Base-by-base conservation (phyloP, 2,888 invertebrate species). In the Xanthia icteritia region DNA sequence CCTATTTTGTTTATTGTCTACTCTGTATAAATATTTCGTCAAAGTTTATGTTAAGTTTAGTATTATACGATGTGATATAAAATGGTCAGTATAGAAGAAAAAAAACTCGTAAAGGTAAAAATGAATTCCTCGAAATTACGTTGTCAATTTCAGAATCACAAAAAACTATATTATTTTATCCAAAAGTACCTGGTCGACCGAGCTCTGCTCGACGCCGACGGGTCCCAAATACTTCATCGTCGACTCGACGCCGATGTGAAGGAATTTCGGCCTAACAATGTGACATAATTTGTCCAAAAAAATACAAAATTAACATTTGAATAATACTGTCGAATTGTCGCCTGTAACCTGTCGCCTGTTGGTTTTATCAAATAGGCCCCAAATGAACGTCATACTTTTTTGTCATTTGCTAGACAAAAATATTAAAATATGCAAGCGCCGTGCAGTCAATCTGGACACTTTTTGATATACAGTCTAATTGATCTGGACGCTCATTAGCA, bases 1-100 rank as follows among this genome's bases (percentile, higher is more conserved):
- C 77, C 64, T 76, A 83, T 83, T 88, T 89, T 88, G 87, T 90
- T 89, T 88, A 88, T 88, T 87, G 83, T 88, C 72, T 81, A 63
- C 54, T 73, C 67, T 82, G 60, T 74, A 67, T 77, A 84, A 69
- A 81, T 69, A 72, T 75, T 84, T 81, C 36, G 60, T 51, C n/a
- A 45, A 56, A 1, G n/a, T 70, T 56, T n/a, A 45, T 60, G 11
- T 48, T 64, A 20, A 58, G 17, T 48, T 67, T 63, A 17, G 13
- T 60, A 2, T 27, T 42, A 20, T 36, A 2, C 1, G 23, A 6
- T 5, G 31, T n/a, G 0, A 39, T 23, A 4, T 5, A 6, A 51
- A 17, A 23, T 11, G 9, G 20, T 11, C 11, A 23, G 17, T 60
- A 23, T 60, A 17, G n/a, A 20, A 67, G n/a, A 15, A 48, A 5